Percentiles rank a stretch among this genome's conserved stretches.
Conservation (phyloP, 1,140 invertebrate species). For the Prorops nasuta region DNA sequence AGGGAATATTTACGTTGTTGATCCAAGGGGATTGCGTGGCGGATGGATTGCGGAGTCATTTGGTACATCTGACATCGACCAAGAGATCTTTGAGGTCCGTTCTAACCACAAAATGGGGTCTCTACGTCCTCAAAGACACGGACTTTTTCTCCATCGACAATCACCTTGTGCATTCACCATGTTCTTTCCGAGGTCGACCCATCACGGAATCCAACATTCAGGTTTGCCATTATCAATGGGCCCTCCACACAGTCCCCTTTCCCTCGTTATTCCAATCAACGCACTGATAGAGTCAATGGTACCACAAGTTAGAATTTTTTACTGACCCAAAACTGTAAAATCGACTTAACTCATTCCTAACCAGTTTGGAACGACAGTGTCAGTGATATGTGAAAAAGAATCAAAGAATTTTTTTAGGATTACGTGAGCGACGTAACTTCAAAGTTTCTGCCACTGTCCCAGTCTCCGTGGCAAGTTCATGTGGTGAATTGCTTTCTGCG, state of each 20-base stretch:
- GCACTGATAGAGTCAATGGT: too few species aligned
- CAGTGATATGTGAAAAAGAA: too few species aligned
- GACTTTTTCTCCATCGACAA: conserved; percentile 68
- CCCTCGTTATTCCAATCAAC: too few species aligned
- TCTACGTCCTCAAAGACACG: conserved; percentile 53
- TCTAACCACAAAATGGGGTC: conserved; percentile 50
- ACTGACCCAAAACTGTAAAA: too few species aligned
- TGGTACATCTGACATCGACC: conserved; percentile 34
- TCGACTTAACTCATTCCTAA: too few species aligned
- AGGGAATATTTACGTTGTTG: conserved; percentile 50
- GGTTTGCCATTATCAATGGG: conserved; percentile 55
- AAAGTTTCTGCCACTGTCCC: conserved; percentile 67
- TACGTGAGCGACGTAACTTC: conserved; percentile 76
- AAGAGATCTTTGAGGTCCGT: conserved; percentile 46
- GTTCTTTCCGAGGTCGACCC: conserved; percentile 64
- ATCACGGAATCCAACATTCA: conserved; percentile 73
- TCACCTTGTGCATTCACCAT: conserved; percentile 65
- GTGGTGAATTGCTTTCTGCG: conserved; percentile 62
- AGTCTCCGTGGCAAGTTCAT: conserved; percentile 79
- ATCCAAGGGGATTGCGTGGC: conserved; percentile 39
- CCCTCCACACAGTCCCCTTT: too few species aligned
- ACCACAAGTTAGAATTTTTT: too few species aligned
- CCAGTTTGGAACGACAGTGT: too few species aligned
- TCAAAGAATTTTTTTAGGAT: too few species aligned
- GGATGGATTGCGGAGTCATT: conserved; percentile 36